Evolutionary conservation across 2,888 invertebrate genomes (phyloP), one percentile per base, ranked within the genome.

Genomic region (Heliothis peltigera): DNA sequence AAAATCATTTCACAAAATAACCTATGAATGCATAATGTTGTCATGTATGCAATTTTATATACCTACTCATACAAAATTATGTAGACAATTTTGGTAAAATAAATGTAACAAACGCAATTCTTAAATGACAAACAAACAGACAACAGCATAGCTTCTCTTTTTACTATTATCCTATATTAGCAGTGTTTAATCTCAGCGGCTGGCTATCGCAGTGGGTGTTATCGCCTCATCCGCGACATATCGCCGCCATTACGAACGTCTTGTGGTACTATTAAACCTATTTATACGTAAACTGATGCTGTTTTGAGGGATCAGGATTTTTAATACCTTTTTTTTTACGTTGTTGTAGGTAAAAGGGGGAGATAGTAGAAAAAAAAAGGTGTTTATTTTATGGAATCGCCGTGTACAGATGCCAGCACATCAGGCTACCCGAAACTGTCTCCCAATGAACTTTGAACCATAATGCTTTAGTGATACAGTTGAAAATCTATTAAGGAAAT

Each of bases 201-300:
- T 52, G 69, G 63, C 25, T 79, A 75, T 67, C 80, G 68, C 51
- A 60, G 74, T 67, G 72, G 73, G 72, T 83, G 80, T 84, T 86
- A 88, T 87, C 87, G 60, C 46, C 32, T 64, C 58, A 75, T 70
- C 69, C 55, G 46, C 76, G 67, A 85, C 75, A 75, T 81, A 87
- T 87, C 63, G 84, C 76, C 35, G 47, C 75, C 82, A 86, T 86
- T 87, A 83, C 47, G 71, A 77, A 79, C 77, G 79, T 85, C 84
- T 63, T 74, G 74, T 76, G 79, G 62, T 54, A 47, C 76, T 68
- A 81, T 82, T 77, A 75, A 78, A 63, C 68, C 70, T 77, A 86
- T 85, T 86, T 84, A 82, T 83, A 76, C 84, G 66, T 76, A 75
- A 32, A 57, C 64, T 72, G 58, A 35, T 65, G 53, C 73, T 65